Conservation (phyloP, 2,888 invertebrate species). For the Drosophila pseudotalamancana region DNA sequence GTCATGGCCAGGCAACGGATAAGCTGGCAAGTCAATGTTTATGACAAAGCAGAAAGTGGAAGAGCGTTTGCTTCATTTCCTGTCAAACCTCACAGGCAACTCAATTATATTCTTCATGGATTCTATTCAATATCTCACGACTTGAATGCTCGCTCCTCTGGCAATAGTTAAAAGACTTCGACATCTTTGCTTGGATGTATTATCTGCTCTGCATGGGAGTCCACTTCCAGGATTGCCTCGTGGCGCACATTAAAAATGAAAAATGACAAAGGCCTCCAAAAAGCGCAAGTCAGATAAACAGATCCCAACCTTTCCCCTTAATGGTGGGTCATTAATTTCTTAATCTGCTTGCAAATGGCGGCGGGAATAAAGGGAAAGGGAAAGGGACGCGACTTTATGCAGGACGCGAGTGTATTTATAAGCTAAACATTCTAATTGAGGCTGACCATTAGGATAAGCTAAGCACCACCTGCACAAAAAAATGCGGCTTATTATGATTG, state of each 20-base stretch:
- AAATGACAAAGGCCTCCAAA: constrained; percentile 32
- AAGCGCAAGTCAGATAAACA: constrained; percentile 28
- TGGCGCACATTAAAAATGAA: constrained; percentile 36
- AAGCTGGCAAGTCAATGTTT: constrained; percentile 6
- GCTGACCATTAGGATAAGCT: constrained; percentile 27
- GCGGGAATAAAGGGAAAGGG: neutral
- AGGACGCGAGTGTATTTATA: constrained; percentile 1
- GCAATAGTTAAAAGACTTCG: neutral
- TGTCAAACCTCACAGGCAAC: constrained; percentile 5
- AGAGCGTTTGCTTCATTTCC: constrained; percentile 21
- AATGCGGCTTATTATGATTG: constrained; percentile 3
- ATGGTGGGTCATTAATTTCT: constrained; percentile 33
- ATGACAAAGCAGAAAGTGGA: constrained; percentile 22
- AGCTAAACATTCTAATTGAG: constrained; percentile 14
- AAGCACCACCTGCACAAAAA: constrained; percentile 26
- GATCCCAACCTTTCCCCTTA: neutral
- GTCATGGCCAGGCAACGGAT: constrained; percentile 26
- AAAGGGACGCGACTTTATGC: no score
- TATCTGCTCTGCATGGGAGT: constrained; percentile 12
- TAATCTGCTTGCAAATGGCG: constrained; percentile 31
- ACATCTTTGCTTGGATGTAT: neutral
- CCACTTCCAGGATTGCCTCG: constrained; percentile 1
- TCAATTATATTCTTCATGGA: constrained; percentile 26
- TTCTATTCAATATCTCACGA: neutral
- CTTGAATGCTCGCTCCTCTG: constrained; percentile 3